Conservation (phyloP, 2,888 invertebrate species). For the Phaonia tiefii region DNA sequence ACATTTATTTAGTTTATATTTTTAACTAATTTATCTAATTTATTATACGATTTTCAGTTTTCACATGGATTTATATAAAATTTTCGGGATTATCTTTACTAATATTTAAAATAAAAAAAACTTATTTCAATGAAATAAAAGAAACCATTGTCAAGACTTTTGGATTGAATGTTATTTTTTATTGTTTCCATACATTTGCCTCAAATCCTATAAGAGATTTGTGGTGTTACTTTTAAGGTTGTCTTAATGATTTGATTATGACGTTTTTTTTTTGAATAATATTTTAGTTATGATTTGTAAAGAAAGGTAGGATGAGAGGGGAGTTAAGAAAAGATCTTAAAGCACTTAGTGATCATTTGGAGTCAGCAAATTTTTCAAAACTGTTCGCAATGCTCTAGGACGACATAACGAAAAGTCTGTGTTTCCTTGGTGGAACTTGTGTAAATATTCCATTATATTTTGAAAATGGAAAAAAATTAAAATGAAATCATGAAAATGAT, state of each 20-base stretch:
- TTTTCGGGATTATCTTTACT: background rate
- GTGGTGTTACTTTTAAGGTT: background rate
- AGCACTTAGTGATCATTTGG: too few relatives aligned
- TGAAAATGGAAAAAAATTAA: too few relatives aligned
- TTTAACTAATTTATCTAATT: background rate
- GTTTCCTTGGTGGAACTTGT: too few relatives aligned
- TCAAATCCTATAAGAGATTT: background rate
- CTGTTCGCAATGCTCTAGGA: too few relatives aligned
- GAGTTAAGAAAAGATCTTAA: too few relatives aligned
- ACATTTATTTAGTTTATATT: slow-evolving; percentile 11
- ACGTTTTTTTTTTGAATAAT: too few relatives aligned
- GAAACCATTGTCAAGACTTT: slow-evolving; percentile 55
- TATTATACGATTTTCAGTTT: background rate
- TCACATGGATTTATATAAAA: slow-evolving; percentile 8
- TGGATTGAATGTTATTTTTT: background rate
- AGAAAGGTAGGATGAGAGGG: too few relatives aligned
- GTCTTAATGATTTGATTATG: background rate
- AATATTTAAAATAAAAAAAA: slow-evolving; percentile 1
- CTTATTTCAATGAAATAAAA: slow-evolving; percentile 29
- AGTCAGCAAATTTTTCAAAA: too few relatives aligned
- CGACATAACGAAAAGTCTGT: too few relatives aligned
- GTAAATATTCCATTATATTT: too few relatives aligned
- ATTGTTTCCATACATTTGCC: background rate
- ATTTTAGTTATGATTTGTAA: too few relatives aligned
- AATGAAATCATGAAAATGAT: too few relatives aligned